phyloP scores from a whole-genome alignment of 2,797 vertebrate species.

The Paguma larvata region DNA sequence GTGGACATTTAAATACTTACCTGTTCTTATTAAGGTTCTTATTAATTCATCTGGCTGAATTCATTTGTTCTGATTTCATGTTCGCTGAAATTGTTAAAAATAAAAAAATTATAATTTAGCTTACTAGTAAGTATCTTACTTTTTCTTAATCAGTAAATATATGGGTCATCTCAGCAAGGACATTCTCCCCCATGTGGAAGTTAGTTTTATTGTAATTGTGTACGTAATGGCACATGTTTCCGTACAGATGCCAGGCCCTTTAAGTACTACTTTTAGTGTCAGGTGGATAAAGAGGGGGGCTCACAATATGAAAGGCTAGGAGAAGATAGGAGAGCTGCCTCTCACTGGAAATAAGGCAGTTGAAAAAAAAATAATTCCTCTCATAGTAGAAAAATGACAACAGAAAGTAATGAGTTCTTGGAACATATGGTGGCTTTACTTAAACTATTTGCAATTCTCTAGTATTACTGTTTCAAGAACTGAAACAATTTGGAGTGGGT shows the following conservation, averaged over 20 bases:
- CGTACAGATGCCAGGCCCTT: background rate
- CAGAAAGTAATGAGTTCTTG: background rate
- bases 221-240: background rate
- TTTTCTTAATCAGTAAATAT: background rate
- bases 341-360: background rate
- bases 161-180: background rate
- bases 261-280: background rate
- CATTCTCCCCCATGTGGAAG: background rate
- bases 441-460: background rate
- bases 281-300: background rate
- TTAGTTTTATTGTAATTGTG: background rate
- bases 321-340: background rate
- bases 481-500: slow-evolving; percentile 17
- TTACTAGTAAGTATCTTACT: background rate
- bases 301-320: background rate
- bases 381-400: background rate
- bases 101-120: background rate
- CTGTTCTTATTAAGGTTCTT: background rate
- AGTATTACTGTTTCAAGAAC: slow-evolving; percentile 7
- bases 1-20: background rate
- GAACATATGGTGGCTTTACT: background rate
- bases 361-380: background rate
- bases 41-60: background rate
- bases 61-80: background rate
- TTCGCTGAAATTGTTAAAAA: background rate